A percentile compares a stretch with the other conserved stretches of the same genome.
These are phyloP conservation scores for Megaceryle maxima DNA, from an alignment of 2,113 vertebrate genomes.

Conservation along the genomic window DNA sequence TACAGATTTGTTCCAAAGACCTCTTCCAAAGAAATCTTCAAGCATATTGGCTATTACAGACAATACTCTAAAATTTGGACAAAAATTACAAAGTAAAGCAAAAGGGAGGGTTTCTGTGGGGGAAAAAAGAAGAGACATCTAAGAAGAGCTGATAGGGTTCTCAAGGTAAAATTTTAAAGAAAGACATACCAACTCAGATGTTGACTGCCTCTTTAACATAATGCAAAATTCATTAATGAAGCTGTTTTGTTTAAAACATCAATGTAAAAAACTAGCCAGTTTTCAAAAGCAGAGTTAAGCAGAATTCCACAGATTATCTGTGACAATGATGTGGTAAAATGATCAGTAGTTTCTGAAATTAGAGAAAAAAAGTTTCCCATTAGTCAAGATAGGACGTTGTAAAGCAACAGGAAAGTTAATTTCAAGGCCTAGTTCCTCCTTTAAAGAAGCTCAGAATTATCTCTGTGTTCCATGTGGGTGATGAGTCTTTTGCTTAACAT, in stretches of 20 bases:
- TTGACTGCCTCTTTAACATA: background rate
- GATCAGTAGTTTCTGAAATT: background rate
- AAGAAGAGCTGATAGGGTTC: background rate
- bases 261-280: background rate
- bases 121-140: background rate
- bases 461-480: background rate
- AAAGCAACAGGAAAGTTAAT: background rate
- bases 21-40: background rate
- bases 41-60: background rate
- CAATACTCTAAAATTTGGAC: background rate
- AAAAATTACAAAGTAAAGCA: background rate
- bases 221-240: background rate
- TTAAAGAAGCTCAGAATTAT: background rate
- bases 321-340: background rate
- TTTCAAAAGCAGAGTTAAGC: background rate
- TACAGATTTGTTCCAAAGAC: constrained; percentile 8
- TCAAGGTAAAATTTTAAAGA: background rate
- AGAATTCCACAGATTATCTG: background rate
- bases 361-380: background rate
- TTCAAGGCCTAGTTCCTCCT: background rate
- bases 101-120: background rate
- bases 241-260: background rate
- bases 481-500: background rate
- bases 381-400: background rate
- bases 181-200: background rate